Percentiles rank a stretch among this genome's conserved stretches.
phyloP scores from a whole-genome alignment of 2,888 invertebrate genomes.

The Mechanitis messenoides region DNA sequence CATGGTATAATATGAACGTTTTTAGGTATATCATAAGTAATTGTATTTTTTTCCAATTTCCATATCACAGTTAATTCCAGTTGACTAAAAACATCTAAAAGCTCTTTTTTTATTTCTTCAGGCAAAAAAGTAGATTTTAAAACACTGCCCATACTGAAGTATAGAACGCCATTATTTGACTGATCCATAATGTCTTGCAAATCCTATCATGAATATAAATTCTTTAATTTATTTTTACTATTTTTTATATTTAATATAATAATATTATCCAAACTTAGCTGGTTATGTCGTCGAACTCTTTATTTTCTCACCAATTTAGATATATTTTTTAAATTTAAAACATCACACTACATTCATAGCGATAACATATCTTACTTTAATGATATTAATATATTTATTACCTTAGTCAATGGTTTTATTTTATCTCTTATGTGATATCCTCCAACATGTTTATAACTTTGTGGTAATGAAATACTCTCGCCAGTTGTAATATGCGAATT shows the following conservation, averaged over 20 bases:
- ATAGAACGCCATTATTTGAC: constrained; percentile 62
- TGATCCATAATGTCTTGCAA: constrained; percentile 56
- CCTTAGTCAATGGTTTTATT: constrained; percentile 44
- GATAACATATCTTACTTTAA: background rate
- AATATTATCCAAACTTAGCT: too few relatives aligned
- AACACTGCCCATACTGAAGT: constrained; percentile 70
- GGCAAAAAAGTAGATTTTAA: constrained; percentile 53
- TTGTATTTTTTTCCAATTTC: constrained; percentile 44
- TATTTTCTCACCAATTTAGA: background rate
- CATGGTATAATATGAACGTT: constrained; percentile 46
- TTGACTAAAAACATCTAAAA: constrained; percentile 54
- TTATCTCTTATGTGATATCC: constrained; percentile 52
- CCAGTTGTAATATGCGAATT: constrained; percentile 41
- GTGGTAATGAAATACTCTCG: constrained; percentile 41
- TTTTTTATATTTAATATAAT: too few relatives aligned
- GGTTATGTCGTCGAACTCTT: background rate
- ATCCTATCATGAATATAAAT: constrained; percentile 37
- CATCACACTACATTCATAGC: too few relatives aligned
- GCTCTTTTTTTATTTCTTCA: constrained; percentile 38
- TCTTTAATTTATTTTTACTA: background rate
- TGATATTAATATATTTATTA: constrained; percentile 21
- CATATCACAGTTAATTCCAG: constrained; percentile 66
- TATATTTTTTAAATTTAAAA: too few relatives aligned
- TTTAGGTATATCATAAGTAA: constrained; percentile 35
- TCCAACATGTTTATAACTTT: constrained; percentile 46